These are phyloP conservation scores for Phalacrocorax brasilianus DNA, from an alignment of 2,113 vertebrate genomes.

Conservation along the genomic window DNA sequence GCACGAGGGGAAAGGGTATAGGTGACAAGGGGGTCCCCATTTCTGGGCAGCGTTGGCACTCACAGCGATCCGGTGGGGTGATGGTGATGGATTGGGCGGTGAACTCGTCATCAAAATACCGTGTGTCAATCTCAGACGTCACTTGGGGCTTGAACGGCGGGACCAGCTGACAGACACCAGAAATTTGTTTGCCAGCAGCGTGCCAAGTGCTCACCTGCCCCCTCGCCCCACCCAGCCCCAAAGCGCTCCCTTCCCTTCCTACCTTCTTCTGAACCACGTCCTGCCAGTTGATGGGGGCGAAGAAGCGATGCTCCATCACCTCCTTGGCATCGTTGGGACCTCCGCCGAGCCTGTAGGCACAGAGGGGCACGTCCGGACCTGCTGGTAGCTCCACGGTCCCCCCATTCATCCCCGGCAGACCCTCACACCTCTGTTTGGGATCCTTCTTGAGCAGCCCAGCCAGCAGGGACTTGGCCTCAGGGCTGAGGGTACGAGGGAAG, in stretches of 20 bases:
- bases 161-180: slow-evolving; percentile 71
- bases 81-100: slow-evolving; percentile 93
- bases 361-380: fast-evolving
- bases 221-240: too few species aligned
- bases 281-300: slow-evolving; percentile 87
- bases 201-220: not conserved
- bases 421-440: slow-evolving; percentile 85
- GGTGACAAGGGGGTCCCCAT: not conserved
- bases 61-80: slow-evolving; percentile 93
- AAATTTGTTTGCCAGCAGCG: too few species aligned
- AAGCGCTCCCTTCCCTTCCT: not conserved
- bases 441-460: slow-evolving; percentile 92
- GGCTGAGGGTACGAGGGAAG: slow-evolving; percentile 86
- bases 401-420: fast-evolving
- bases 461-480: slow-evolving; percentile 83
- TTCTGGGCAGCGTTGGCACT: slow-evolving; percentile 47
- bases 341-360: slow-evolving; percentile 85
- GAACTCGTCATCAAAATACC: slow-evolving; percentile 95
- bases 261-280: slow-evolving; percentile 92
- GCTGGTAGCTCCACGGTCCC: fast-evolving
- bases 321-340: slow-evolving; percentile 90
- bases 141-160: slow-evolving; percentile 95
- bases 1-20: too few species aligned
- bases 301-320: slow-evolving; percentile 94
- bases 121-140: slow-evolving; percentile 90